Base-by-base conservation (phyloP, 2,797 vertebrate species). In the Catostomus latipinnis region DNA sequence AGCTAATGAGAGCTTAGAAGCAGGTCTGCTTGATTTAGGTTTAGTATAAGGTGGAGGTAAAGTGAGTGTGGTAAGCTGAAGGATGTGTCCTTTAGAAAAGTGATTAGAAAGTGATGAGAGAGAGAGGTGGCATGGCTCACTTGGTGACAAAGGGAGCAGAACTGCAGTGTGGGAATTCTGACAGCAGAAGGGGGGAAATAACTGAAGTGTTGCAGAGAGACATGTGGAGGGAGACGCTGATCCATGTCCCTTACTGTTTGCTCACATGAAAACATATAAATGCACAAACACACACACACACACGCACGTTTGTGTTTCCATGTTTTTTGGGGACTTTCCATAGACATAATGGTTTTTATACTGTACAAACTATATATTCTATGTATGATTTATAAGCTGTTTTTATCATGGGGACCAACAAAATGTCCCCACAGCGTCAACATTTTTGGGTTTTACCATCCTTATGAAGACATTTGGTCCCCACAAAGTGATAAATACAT, bases 91-190 rank as follows among this genome's bases (percentile, higher is more conserved):
- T 80, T 76, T 48, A 61, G 77, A 79, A 66, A 66, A 76, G 80
- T 89, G 84, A 88, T 90, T 89, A 84, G 84, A 87, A 76, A 65
- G 77, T 81, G 77, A 77, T 73, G 80, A 81, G 58, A 48, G 34
- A 34, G 69, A 76, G 77, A 69, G 79, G 80, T 83, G 63, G 82
- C 43, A 54, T 16, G 78, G 75, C 75, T 82, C 81, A 80, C 74
- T 69, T 79, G 77, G 63, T 84, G 82, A 85, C 85, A 86, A 74
- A 68, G 57, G 66, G 70, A 71, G 71, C 68, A 71, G 63, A 78
- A 82, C 61, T 11, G 49, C 50, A 67, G 12, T 65, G 66, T 52
- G 22, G 63, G 69, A 65, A 43, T 67, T 84, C 53, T 80, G 66
- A 75, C 14, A 8, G 45, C 34, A 74, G 54, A 73, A 34, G 74